Base-by-base conservation (phyloP, 2,888 invertebrate species). In the Norana najaformis region DNA sequence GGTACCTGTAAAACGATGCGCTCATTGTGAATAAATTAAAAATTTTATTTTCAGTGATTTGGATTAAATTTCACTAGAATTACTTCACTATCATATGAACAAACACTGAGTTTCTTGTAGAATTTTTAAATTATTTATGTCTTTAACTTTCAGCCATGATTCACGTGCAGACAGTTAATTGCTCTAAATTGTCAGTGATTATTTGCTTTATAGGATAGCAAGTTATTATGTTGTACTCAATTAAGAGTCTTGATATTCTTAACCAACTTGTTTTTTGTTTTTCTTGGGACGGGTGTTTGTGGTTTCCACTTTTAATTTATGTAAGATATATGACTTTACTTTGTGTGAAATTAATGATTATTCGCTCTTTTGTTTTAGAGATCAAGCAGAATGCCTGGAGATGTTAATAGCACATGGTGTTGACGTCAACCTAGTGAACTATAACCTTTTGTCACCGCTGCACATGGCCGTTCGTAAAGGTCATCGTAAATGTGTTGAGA, bases 401-500 rank as follows among this genome's bases (percentile, higher is more conserved):
- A 36, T 16, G 37, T 36, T 85, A 85, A 36, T 85, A 36, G 36
- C 35, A 23, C 35, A 6, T 85, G 85, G 85, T 0, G 85, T 35
- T 85, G 85, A 85, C 14, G 36, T 85, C 37, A 85, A 85, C 85
- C 20, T 37, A 23, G 35, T 85, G 85, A 85, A 85, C 37, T 36
- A 36, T 3, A 85, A 36, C 37, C 36, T 85, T 37, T 85, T 85
- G 36, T 85, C 85, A 23, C 85, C 85, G 18, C 34, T 85, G 18
- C 85, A 85, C 37, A 37, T 85, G 36, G 85, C 85, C 16, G 85
- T 85, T 35, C 85, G 85, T 37, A 85, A 85, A 85, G 85, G 85
- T 85, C 37, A 85, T 36, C 85, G 85, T 6, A 36, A 18, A n/a
- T 85, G 85, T n/a, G n/a, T 85, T 14, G 85, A 85, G 16, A n/a